Evolutionary conservation across 1,140 invertebrate genomes (phyloP), one percentile per base, ranked within the genome.

Genomic region (Brevipalpus yothersi): DNA sequence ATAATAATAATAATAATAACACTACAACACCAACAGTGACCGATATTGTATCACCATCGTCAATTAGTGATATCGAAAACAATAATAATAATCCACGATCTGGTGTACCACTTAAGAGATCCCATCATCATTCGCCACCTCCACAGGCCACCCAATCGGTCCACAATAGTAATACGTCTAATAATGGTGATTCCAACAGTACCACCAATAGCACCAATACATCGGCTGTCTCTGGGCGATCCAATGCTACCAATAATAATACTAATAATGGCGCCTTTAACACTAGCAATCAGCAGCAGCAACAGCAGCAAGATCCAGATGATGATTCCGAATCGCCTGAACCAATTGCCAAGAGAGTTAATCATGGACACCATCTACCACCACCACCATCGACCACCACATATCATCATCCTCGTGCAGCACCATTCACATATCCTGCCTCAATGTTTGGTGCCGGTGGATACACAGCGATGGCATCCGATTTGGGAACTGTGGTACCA

Each of bases 401-500:
- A 12, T 55, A 43, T 41, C 60, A 55, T 60, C 57, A 47, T 58
- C 58, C 58, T 19, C 17, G 58, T 49, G 58, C 58, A 39, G 47
- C 58, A 31, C 21, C 58, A 10, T 58, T 58, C 31, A 41, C 58
- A 17, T 58, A 58, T 49, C 58, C 58, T 13, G 13, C 49, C 10
- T 45, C 58, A 43, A 56, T 62, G 57, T 62, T 62, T 57, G 61
- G 61, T 21, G 10, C 61, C 4, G 17, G 40, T 11, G 53, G 57
- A 40, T 53, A 54, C n/a, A 43, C 23, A 39, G 5, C 47, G 12
- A 43, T 42, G 17, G 40, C 43, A 19, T 59, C 51, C 17, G 61
- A 62, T 12, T 51, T 62, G n/a, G 53, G 60, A 51, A 60, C 61
- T 39, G 56, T 62, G 43, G 58, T 62, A 11, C 51, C 61, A 0